These are phyloP conservation scores for Emydoidea blandingii DNA, from an alignment of 2,797 vertebrate genomes.

Conservation along the genomic window DNA sequence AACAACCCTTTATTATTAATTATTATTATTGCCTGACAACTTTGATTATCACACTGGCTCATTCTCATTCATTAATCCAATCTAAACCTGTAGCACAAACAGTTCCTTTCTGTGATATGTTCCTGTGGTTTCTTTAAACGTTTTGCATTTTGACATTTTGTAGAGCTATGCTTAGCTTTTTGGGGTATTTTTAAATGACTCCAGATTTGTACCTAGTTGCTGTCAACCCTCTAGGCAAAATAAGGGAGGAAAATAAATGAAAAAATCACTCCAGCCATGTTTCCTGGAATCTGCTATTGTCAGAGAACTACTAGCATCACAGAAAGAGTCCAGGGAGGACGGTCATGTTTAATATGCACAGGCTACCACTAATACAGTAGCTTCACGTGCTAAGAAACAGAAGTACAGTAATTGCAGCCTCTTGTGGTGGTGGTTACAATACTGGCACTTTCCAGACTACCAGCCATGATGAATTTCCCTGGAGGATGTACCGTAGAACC, in stretches of 20 bases:
- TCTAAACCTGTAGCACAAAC: constrained; percentile 25
- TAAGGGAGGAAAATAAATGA: neutral
- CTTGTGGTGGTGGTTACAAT: constrained; percentile 22
- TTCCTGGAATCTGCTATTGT: neutral
- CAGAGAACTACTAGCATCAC: neutral
- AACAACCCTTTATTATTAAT: constrained; percentile 68
- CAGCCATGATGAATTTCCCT: constrained; percentile 63
- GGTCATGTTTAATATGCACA: constrained; percentile 28
- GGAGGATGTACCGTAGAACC: constrained; percentile 21
- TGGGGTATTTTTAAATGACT: constrained; percentile 15
- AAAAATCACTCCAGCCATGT: neutral
- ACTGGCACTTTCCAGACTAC: neutral
- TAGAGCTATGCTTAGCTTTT: constrained; percentile 9
- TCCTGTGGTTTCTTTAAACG: neutral
- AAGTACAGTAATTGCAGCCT: constrained; percentile 48
- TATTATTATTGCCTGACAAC: constrained; percentile 47
- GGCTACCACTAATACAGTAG: constrained; percentile 20
- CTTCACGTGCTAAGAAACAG: constrained; percentile 33
- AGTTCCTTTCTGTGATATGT: constrained; percentile 23
- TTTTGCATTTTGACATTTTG: constrained; percentile 35
- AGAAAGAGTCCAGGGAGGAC: neutral
- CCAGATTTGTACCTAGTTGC: neutral
- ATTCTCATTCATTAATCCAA: constrained; percentile 52
- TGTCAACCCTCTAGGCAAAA: neutral
- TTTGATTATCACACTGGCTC: constrained; percentile 41